Conservation (phyloP, 2,888 invertebrate species). For the Unio pictorum region DNA sequence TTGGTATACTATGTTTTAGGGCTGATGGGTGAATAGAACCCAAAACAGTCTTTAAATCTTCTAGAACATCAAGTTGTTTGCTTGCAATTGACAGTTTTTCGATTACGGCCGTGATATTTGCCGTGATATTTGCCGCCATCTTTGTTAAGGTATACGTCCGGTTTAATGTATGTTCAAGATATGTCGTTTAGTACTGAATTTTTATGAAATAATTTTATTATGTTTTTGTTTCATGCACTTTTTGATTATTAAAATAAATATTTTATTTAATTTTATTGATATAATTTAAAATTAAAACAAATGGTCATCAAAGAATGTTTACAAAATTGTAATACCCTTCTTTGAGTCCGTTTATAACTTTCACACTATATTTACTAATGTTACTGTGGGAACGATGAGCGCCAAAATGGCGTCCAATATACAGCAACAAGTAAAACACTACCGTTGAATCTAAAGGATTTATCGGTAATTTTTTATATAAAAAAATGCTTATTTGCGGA, state of each 20-base stretch:
- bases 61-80: conserved; percentile 45
- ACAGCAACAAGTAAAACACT: too few relatives aligned
- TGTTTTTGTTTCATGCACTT: too few relatives aligned
- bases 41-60: conserved; percentile 53
- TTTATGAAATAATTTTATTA: too few relatives aligned
- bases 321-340: too few relatives aligned
- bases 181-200: too few relatives aligned
- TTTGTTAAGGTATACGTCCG: not conserved
- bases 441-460: too few relatives aligned
- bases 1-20: conserved; percentile 44
- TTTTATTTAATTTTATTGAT: too few relatives aligned
- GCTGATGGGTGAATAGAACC: conserved; percentile 35
- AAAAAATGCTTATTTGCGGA: not conserved
- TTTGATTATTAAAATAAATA: too few relatives aligned
- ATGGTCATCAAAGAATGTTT: too few relatives aligned
- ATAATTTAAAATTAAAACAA: too few relatives aligned
- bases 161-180: too few relatives aligned
- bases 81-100: conserved; percentile 48
- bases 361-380: not conserved
- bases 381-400: conserved; percentile 35
- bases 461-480: not conserved
- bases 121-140: conserved; percentile 43
- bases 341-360: too few relatives aligned
- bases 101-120: conserved; percentile 39
- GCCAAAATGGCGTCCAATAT: conserved; percentile 29